phyloP scores from a whole-genome alignment of 2,888 invertebrate genomes.

The Leptodirus hochenwartii region DNA sequence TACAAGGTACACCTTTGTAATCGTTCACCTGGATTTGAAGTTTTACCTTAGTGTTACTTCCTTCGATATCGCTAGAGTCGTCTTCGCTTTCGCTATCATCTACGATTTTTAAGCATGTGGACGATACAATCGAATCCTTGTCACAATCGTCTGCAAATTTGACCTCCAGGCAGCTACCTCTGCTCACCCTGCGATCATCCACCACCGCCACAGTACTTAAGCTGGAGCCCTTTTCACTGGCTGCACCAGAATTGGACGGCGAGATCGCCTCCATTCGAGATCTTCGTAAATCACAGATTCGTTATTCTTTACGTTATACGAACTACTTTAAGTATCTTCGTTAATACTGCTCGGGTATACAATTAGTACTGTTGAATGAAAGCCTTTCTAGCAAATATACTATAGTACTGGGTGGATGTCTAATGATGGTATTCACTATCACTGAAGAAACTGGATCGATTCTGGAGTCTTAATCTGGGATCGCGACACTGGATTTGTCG shows the following conservation, averaged over 20 bases:
- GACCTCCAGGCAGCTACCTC: slow-evolving; percentile 13
- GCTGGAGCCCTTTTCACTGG: too few species aligned
- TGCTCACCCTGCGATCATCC: too few species aligned
- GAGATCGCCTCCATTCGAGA: slow-evolving; percentile 9
- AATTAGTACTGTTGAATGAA: too few species aligned
- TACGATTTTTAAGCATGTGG: slow-evolving; percentile 31
- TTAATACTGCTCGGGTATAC: too few species aligned
- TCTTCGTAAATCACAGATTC: slow-evolving; percentile 8
- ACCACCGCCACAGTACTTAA: too few species aligned
- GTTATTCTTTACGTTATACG: slow-evolving; percentile 7
- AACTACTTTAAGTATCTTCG: too few species aligned
- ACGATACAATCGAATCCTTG: slow-evolving; percentile 33
- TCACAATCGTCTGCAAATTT: slow-evolving; percentile 16
- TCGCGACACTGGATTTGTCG: slow-evolving; percentile 34
- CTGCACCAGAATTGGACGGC: too few species aligned
- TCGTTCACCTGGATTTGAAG: too few species aligned
- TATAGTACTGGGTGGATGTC: too few species aligned
- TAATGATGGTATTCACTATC: too few species aligned
- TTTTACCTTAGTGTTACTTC: neutral
- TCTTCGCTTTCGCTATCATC: slow-evolving; percentile 22
- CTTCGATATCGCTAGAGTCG: slow-evolving; percentile 8
- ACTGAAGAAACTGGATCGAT: slow-evolving; percentile 25
- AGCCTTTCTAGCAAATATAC: too few species aligned
- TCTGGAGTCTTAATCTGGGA: slow-evolving; percentile 38
- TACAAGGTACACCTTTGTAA: too few species aligned